A percentile compares a stretch with the other conserved stretches of the same genome.
Conservation (phyloP, 2,113 vertebrate species). For the Albula glossodonta region DNA sequence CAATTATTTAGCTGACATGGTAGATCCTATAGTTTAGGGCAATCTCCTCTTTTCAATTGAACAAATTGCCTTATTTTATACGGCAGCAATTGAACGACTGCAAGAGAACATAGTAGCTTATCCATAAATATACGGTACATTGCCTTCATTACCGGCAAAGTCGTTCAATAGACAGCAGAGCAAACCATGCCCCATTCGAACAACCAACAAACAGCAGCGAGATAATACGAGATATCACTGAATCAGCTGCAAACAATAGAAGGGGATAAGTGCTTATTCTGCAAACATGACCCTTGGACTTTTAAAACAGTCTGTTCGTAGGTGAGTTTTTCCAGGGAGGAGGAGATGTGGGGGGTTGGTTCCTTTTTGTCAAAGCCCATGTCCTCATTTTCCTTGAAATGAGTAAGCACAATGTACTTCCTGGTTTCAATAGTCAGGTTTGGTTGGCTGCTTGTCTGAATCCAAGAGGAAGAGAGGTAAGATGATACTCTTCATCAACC, state of each 20-base stretch:
- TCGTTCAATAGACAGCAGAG: not conserved
- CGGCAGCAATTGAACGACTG: not conserved
- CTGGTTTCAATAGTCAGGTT: not conserved
- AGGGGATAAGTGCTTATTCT: not conserved
- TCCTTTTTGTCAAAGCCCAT: not conserved
- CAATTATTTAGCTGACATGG: not conserved
- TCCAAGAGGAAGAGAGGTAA: not conserved
- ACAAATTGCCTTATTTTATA: not conserved
- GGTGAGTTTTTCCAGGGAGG: not conserved
- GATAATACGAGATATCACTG: not conserved
- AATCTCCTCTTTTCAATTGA: not conserved
- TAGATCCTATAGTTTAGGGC: not conserved
- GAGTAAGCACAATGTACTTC: not conserved
- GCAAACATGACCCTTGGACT: not conserved
- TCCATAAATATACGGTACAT: constrained; percentile 6
- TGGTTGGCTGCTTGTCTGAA: not conserved
- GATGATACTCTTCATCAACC: not conserved
- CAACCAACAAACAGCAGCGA: not conserved
- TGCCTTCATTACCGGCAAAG: not conserved
- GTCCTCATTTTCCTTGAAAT: not conserved
- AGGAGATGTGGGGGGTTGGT: not conserved
- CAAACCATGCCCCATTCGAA: not conserved
- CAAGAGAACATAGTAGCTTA: not conserved
- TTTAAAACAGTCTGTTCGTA: not conserved
- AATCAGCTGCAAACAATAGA: not conserved